Conservation (phyloP, 2,797 vertebrate species). For the Pempheris klunzingeri region DNA sequence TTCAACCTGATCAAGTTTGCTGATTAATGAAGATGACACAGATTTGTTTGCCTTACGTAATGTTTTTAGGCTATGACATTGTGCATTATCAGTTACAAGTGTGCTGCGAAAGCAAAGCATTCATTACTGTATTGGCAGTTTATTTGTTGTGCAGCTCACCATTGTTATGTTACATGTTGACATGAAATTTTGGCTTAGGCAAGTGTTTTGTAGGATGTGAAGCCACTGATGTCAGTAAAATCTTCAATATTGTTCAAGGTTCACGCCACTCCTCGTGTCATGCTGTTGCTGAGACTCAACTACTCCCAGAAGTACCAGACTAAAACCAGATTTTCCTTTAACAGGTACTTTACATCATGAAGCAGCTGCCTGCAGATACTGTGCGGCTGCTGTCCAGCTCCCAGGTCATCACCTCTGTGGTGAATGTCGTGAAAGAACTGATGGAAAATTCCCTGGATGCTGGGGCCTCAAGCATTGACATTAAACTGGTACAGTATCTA, state of each 20-base stretch:
- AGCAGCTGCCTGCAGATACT: constrained; percentile 90
- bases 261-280: neutral
- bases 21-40: neutral
- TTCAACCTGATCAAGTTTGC: neutral
- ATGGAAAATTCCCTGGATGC: constrained; percentile 96
- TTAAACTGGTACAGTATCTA: constrained; percentile 89
- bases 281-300: neutral
- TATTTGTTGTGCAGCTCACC: neutral
- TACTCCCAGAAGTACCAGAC: neutral
- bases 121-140: neutral
- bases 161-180: neutral
- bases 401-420: constrained; percentile 93
- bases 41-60: neutral
- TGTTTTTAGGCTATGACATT: neutral
- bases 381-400: constrained; percentile 92
- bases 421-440: constrained; percentile 95
- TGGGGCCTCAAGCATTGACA: constrained; percentile 88
- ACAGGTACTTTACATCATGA: constrained; percentile 83
- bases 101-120: neutral
- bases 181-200: neutral
- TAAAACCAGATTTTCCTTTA: constrained; percentile 13
- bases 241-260: neutral
- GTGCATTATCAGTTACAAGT: neutral
- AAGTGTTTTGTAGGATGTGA: neutral
- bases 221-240: neutral